Evolutionary conservation across 2,888 invertebrate genomes (phyloP), one percentile per base, ranked within the genome.

Genomic region (Zygaena filipendulae): DNA sequence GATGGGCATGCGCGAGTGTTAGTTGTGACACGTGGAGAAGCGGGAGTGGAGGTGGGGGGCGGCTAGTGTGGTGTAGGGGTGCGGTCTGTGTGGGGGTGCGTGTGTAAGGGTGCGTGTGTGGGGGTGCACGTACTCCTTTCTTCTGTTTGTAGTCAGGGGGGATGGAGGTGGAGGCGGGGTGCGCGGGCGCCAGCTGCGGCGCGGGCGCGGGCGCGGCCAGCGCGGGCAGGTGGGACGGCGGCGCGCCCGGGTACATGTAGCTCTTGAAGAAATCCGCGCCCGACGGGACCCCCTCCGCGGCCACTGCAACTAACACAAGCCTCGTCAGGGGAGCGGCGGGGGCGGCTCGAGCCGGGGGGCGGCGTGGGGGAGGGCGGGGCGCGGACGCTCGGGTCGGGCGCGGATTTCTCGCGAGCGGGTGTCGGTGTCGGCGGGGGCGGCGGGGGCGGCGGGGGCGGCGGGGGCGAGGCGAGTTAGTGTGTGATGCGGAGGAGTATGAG

Each of bases 241-340:
- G 55, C 56, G 67, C 72, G 81, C 86, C 85, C 84, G 85, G 88
- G 88, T 83, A 88, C 84, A 84, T 84, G 86, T 83, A 87, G 85
- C 84, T 86, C 87, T 91, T 91, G 91, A 87, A 91, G 90, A 86
- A 87, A 85, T 91, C 90, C 86, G 85, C 85, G 84, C 86, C 86
- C 85, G 87, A 85, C 86, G 87, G 84, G 82, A 85, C 84, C 82
- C 87, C 87, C 84, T 87, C 88, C 82, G 87, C 87, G 84, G 88
- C 88, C 88, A 88, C 88, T 88, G 88, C 82, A 88, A 87, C 57
- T 82, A 80, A 74, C 62, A 69, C 59, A 55, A 52, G 49, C 36
- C 50, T 55, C 48, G 53, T 49, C 53, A 48, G 51, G 46, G 38
- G 35, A 36, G 36, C 38, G 35, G 38, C n/a, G 33, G 37, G 42